Base-by-base conservation (phyloP, 2,888 invertebrate genomes). In the Drosophila hamatofila region DNA sequence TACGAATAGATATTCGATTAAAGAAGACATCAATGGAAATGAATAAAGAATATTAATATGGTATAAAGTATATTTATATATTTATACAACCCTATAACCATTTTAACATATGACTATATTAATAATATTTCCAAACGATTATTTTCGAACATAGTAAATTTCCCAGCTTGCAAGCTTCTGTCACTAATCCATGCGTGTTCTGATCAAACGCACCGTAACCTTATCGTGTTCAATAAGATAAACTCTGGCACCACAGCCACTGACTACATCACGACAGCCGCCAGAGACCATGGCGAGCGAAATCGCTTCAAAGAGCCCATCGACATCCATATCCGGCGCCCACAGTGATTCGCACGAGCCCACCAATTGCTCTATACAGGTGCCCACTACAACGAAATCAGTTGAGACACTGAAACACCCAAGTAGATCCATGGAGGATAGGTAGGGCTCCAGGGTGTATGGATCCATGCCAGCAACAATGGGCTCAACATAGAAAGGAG, bases 321-420 rank as follows among this genome's bases (percentile, higher is more conserved):
- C 97, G 0, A 99, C 96, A 62, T 95, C 95, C 91, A 98, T 93
- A 92, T 98, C 95, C 0, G 98, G 97, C 90, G 97, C 96, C 96
- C 97, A 99, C 18, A 98, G 93, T 0, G 98, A 96, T 94, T 99
- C 99, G 93, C 99, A 99, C 97, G 99, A 98, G 88, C 97, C 97
- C 88, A 96, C 97, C 80, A 97, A 92, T 90, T 97, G 97, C 73
- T 96, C 96, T 0, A 95, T 94, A 85, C 98, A 98, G 6, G 98
- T 97, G 12, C 99, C 99, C 16, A 97, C 96, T 0, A 98, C 98
- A 11, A 98, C 98, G 94, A 99, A 99, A 92, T 99, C 99, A 82
- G 97, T 96, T 0, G 98, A 97, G 70, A 95, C 95, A 93, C 97
- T 97, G 0, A 96, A 95, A 89, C 97, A 98, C 14, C 94, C 97